phyloP scores from a whole-genome alignment of 64 coral and sea anemone genomes.

The Montipora foliosa region DNA sequence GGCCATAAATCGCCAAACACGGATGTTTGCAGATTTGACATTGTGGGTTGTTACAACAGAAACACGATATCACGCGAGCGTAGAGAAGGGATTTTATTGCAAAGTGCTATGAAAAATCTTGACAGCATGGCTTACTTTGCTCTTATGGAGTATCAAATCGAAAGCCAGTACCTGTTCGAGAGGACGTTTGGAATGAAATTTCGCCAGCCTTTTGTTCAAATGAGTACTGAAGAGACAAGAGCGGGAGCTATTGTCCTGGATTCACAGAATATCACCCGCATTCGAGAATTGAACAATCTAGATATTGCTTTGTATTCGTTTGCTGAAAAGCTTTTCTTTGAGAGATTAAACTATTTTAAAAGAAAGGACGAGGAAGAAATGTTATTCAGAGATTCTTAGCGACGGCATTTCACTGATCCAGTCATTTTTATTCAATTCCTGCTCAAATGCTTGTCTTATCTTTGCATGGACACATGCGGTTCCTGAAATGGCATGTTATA shows the following conservation, averaged over 20 bases:
- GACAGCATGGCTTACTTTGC: conserved; percentile 95
- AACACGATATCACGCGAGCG: conserved; percentile 39
- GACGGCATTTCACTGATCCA: too few relatives aligned
- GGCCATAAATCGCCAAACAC: conserved; percentile 92
- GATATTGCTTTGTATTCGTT: conserved; percentile 69
- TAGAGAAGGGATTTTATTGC: conserved; percentile 64
- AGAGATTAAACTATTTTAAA: conserved; percentile 75
- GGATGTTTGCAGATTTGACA: conserved; percentile 94
- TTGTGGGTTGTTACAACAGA: conserved; percentile 84
- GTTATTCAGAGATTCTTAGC: too few relatives aligned
- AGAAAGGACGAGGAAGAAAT: background rate
- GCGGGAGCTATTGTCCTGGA: background rate
- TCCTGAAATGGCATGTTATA: too few relatives aligned
- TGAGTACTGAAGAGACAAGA: conserved; percentile 51
- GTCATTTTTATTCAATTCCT: too few relatives aligned
- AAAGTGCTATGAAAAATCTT: conserved; percentile 90
- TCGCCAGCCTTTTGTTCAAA: conserved; percentile 64
- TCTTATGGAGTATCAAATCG: conserved; percentile 87
- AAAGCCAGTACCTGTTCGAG: conserved; percentile 97
- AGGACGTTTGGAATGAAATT: conserved; percentile 95
- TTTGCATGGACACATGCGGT: too few relatives aligned
- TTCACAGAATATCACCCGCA: conserved; percentile 3
- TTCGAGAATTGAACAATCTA: conserved; percentile 53
- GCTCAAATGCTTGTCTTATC: too few relatives aligned
- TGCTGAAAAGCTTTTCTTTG: conserved; percentile 77